These are phyloP conservation scores for Hesperia comma DNA, from an alignment of 2,888 invertebrate species.

Conservation along the genomic window DNA sequence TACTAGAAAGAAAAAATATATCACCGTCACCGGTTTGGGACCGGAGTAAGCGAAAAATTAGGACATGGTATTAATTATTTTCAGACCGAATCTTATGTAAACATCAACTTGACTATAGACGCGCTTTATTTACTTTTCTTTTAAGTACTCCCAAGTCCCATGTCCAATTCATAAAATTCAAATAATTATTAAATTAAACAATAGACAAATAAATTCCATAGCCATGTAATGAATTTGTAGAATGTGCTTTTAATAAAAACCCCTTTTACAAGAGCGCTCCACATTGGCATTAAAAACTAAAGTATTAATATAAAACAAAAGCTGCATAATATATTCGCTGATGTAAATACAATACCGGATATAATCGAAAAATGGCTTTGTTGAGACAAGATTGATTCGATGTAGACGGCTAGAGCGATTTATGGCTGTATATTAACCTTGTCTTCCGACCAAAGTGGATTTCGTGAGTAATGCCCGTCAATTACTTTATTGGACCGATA, in stretches of 20 bases:
- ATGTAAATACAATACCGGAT: background rate
- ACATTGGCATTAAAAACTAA: slow-evolving; percentile 10
- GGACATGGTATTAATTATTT: no score
- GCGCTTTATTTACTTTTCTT: no score
- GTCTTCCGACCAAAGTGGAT: slow-evolving; percentile 1
- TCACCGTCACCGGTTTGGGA: no score
- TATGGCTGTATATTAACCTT: slow-evolving; percentile 1
- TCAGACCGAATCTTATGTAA: no score
- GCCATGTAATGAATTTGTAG: background rate
- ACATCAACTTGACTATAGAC: no score
- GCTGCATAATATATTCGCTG: background rate
- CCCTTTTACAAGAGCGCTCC: background rate
- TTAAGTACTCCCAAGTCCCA: no score
- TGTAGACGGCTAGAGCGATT: background rate
- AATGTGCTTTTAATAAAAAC: no score
- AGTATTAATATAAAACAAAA: no score
- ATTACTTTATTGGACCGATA: background rate
- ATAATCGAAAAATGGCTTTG: background rate
- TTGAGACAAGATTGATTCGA: slow-evolving; percentile 4
- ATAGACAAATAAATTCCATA: background rate
- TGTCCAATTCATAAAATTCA: no score
- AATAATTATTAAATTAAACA: no score
- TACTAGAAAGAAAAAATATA: no score
- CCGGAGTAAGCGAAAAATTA: no score
- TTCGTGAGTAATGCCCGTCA: background rate